phyloP scores from a whole-genome alignment of 2,113 vertebrate species.

The Rhombomys opimus region DNA sequence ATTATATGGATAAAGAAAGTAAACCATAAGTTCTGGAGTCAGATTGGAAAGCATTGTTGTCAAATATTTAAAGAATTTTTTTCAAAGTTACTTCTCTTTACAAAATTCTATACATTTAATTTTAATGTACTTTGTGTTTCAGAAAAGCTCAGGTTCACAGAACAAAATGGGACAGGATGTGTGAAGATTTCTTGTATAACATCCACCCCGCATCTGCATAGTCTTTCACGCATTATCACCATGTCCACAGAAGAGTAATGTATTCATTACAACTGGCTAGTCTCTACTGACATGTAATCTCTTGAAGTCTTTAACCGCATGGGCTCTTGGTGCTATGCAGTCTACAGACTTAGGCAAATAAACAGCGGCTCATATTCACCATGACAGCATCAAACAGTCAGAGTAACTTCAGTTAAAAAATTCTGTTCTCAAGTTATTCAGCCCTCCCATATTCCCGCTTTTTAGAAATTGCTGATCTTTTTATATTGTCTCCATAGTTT shows the following conservation, averaged over 20 bases:
- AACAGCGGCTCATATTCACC: neutral
- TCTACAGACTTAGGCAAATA: neutral
- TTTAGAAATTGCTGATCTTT: neutral
- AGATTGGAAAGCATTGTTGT: conserved; percentile 13
- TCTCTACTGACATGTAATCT: neutral
- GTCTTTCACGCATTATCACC: neutral
- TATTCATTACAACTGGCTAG: neutral
- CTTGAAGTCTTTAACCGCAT: neutral
- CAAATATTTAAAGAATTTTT: neutral
- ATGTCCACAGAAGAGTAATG: too few species aligned
- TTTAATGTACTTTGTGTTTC: neutral
- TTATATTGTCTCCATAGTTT: neutral
- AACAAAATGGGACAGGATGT: neutral
- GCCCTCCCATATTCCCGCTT: neutral
- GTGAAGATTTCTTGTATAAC: neutral
- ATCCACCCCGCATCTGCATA: neutral
- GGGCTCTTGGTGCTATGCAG: neutral
- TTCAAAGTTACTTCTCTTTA: neutral
- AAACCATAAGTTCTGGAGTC: conserved; percentile 14
- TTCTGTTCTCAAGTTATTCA: neutral
- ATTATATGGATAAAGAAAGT: neutral
- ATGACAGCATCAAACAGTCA: neutral
- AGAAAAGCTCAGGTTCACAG: neutral
- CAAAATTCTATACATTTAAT: neutral
- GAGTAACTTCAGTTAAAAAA: neutral